phyloP scores from a whole-genome alignment of 1,140 invertebrate genomes.

The Palaemon carinicauda region DNA sequence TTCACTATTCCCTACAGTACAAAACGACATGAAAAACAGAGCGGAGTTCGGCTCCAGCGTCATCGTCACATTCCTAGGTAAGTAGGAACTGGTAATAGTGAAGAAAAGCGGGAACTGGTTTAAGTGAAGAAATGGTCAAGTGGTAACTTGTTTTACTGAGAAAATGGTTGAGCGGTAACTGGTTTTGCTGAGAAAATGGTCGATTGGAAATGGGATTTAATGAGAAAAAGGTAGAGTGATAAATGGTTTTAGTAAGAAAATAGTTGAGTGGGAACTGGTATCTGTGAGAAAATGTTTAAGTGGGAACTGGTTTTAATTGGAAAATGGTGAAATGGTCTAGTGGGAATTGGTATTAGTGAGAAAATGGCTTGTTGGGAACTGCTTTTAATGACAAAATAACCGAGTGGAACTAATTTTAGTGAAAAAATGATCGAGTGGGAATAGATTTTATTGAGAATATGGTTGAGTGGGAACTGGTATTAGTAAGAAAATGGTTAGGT shows the following conservation, averaged over 20 bases:
- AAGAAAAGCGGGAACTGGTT: too few species aligned
- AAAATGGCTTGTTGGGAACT: too few species aligned
- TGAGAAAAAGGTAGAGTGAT: neutral
- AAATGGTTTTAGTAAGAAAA: too few species aligned
- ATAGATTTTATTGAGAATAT: neutral
- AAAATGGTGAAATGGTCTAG: neutral
- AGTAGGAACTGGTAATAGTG: too few species aligned
- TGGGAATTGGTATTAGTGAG: neutral
- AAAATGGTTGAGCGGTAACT: neutral
- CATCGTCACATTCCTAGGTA: conserved; percentile 61
- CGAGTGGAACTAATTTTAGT: neutral
- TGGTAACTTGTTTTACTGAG: neutral
- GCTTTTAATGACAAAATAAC: too few species aligned
- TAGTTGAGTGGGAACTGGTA: neutral
- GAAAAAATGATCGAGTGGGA: neutral
- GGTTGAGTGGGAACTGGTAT: neutral
- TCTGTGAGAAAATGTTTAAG: neutral
- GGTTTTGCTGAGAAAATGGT: neutral
- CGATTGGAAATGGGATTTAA: neutral
- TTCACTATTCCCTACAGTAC: conserved; percentile 75
- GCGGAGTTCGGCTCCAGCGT: conserved; percentile 61
- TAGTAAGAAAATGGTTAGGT: neutral
- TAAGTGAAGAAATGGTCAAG: neutral
- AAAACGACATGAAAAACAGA: conserved; percentile 69
- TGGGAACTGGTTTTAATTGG: too few species aligned